A percentile compares a stretch with the other conserved stretches of the same genome.
phyloP scores from a whole-genome alignment of 1,140 invertebrate genomes.

The Neelides sp. region DNA sequence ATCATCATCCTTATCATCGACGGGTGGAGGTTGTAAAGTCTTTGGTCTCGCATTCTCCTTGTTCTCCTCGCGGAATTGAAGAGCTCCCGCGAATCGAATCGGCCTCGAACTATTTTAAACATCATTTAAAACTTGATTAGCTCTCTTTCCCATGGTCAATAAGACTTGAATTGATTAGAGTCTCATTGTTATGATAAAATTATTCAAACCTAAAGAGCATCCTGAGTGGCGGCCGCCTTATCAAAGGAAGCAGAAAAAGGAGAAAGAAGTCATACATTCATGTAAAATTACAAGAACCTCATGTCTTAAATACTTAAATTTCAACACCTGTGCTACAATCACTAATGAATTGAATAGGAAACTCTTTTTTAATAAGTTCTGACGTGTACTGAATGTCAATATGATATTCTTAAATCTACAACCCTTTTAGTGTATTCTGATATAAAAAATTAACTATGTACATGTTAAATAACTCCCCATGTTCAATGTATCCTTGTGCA shows the following conservation, averaged over 20 bases:
- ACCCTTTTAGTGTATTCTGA: not conserved
- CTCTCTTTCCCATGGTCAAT: not conserved
- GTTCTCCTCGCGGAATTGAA: conserved; percentile 58
- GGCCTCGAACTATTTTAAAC: too few species aligned
- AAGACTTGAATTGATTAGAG: not conserved
- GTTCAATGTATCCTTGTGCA: too few species aligned
- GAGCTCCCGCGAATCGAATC: conserved; percentile 55
- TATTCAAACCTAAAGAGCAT: conserved; percentile 25
- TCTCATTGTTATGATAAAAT: conserved; percentile 5
- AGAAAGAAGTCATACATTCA: conserved; percentile 2
- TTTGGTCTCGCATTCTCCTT: conserved; percentile 46
- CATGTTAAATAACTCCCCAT: too few species aligned
- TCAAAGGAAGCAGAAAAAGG: conserved; percentile 1
- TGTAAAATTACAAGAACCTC: too few species aligned
- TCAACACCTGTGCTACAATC: too few species aligned
- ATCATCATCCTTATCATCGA: conserved; percentile 28
- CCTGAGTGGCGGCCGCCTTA: conserved; percentile 22
- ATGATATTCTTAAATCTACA: conserved; percentile 7
- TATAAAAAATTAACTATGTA: too few species aligned
- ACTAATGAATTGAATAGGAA: too few species aligned
- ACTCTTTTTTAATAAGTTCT: too few species aligned
- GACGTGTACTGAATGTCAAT: too few species aligned
- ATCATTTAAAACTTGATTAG: too few species aligned
- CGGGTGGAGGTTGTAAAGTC: too few species aligned
- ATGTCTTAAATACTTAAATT: too few species aligned